Evolutionary conservation across 2,113 vertebrate genomes (phyloP), one percentile per base, ranked within the genome.

Genomic region (Pelobates fuscus): DNA sequence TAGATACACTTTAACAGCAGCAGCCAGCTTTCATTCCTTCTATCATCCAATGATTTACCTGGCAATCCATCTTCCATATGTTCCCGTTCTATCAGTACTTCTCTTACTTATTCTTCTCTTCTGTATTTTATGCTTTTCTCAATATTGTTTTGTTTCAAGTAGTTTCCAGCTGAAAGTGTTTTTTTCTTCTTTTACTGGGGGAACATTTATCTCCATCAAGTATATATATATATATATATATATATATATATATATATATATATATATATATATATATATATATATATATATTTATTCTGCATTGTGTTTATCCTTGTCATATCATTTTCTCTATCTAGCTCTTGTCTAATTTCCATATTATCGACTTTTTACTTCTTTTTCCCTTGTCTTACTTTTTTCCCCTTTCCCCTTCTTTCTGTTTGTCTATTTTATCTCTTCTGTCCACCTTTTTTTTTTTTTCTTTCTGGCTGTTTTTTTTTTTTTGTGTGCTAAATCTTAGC

Each of bases 101-200:
- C 59, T 23, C 21, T 72, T n/a, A 26, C 49, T 55, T 17, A 4
- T 3, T 72, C 44, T 49, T n/a, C 70, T 63, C 70, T 63, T 32
- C 46, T 57, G 59, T 71, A 54, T 54, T 72, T 63, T 72, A 62
- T 63, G 59, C 27, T 41, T 72, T 71, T 58, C 25, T 29, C 30
- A 71, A 58, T 37, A 71, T 61, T 71, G 57, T 71, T 71, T 60
- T 46, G 57, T 71, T 71, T 71, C 69, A 71, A 71, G 58, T 71
- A 25, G 25, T 61, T 71, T 62, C 49, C 69, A 61, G 58, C 25
- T 71, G 30, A 62, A 58, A 24, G 41, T 71, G 58, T 61, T 44
- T 24, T 71, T 60, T 58, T 18, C n/a, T n/a, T n/a, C n/a, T n/a
- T n/a, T n/a, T n/a, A n/a, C n/a, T n/a, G 3, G 44, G 25, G 2